Percentiles rank a stretch among this genome's conserved stretches.
These are phyloP conservation scores for Drosophila tanythrix DNA, from an alignment of 2,888 invertebrate species.

Conservation along the genomic window DNA sequence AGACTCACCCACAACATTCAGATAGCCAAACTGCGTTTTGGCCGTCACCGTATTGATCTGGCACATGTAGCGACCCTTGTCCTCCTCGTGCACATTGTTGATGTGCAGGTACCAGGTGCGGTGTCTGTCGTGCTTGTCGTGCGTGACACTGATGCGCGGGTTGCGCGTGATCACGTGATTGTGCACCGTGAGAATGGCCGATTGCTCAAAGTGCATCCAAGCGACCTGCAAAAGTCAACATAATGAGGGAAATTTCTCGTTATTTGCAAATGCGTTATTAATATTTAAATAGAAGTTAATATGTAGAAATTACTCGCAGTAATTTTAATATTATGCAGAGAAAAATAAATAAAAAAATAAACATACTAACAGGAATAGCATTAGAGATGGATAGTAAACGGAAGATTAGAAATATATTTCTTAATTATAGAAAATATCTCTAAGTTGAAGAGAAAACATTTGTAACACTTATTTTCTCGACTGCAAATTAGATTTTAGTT, in stretches of 20 bases:
- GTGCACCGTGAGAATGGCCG: conserved; percentile 96
- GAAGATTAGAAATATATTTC: background rate
- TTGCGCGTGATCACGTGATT: conserved; percentile 97
- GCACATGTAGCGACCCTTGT: conserved; percentile 97
- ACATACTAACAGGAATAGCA: background rate
- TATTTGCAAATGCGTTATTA: background rate
- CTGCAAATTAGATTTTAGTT: background rate
- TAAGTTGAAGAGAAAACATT: background rate
- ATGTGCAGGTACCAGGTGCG: conserved; percentile 97
- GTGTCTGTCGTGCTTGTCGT: conserved; percentile 93
- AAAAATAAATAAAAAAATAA: background rate
- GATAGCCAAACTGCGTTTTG: conserved; percentile 95
- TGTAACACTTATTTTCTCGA: accelerated
- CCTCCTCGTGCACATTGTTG: conserved; percentile 95
- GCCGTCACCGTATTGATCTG: conserved; percentile 96
- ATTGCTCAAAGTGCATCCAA: conserved; percentile 98
- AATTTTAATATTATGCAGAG: background rate
- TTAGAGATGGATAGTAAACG: no score
- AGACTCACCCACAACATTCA: conserved; percentile 94
- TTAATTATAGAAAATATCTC: background rate
- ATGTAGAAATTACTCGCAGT: background rate
- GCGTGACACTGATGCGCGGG: conserved; percentile 95
- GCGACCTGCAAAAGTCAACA: conserved; percentile 89
- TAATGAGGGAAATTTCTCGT: background rate
- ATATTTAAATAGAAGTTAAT: background rate